A percentile compares a stretch with the other conserved stretches of the same genome.
phyloP scores from a whole-genome alignment of 2,113 vertebrate species.

The Pterocles gutturalis region DNA sequence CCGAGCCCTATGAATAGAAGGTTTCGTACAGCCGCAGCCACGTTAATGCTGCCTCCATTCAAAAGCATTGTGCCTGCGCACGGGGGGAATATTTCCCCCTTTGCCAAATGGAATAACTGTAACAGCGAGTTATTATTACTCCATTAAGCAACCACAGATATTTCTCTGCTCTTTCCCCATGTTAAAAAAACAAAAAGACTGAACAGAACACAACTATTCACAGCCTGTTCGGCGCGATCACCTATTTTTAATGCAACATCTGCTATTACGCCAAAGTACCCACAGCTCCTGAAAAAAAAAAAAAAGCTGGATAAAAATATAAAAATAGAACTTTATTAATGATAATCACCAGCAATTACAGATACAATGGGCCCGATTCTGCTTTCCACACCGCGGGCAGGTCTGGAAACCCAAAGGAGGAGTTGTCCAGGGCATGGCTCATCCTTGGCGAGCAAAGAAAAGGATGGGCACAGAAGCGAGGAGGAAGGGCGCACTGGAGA shows the following conservation, averaged over 20 bases:
- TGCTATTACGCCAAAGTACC: neutral
- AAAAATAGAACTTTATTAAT: constrained; percentile 22
- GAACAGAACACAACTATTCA: neutral
- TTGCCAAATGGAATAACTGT: neutral
- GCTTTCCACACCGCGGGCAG: neutral
- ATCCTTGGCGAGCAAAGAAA: neutral
- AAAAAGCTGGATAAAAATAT: neutral
- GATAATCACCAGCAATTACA: neutral
- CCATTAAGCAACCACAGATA: neutral
- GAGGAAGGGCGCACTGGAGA: neutral
- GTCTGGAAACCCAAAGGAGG: neutral
- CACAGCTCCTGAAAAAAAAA: neutral
- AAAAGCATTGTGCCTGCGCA: neutral
- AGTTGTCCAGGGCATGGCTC: fast-evolving
- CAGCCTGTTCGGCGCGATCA: neutral
- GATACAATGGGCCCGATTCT: neutral
- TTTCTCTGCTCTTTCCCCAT: neutral
- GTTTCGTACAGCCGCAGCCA: neutral
- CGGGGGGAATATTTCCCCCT: neutral
- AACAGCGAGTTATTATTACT: neutral
- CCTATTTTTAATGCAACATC: neutral
- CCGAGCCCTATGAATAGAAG: neutral
- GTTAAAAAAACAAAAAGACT: neutral
- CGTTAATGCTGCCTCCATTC: neutral
- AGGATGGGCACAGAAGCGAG: fast-evolving